Base-by-base conservation (phyloP, 2,888 invertebrate species). In the Euphydryas editha region DNA sequence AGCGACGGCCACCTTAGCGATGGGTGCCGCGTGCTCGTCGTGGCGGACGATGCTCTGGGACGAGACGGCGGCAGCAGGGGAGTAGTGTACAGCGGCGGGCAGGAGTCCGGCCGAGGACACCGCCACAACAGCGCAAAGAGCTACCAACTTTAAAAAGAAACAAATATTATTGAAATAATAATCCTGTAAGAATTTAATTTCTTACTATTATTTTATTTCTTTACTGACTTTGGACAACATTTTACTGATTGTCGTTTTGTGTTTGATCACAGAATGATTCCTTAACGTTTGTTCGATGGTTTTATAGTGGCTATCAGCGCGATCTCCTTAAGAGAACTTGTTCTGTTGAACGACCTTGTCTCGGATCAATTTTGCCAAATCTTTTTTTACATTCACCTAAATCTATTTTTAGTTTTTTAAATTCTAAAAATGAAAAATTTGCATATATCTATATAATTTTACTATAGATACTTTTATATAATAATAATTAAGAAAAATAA, bases 81-180 rank as follows among this genome's bases (percentile, higher is more conserved):
- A 77, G 79, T 64, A 80, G 36, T 90, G 86, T 6, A 84, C 82
- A 6, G 85, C 80, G 36, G 85, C 84, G 6, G 79, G 75, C 39
- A 93, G 75, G 2, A 88, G 68, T 46, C 90, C 93, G 8, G 92
- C 93, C 67, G 89, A 90, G 76, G 92, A 90, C 30, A 84, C 75
- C 1, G 92, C 93, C 76, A 93, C 76, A 37, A 94, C 68, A 63
- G 89, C 86, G 82, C 86, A 81, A 74, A 93, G 54, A 65, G 54
- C 54, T 54, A 54, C 54, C 10, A 54, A 17, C 54, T 54, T 30
- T 17, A 11, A 54, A 30, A 30, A 30, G 8, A 30, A 30, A 30
- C 5, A 5, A 30, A 30, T 30, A 4, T 30, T 30, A 30, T n/a
- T n/a, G n/a, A n/a, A n/a, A n/a, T n/a, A n/a, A n/a, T n/a, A n/a